Conservation (phyloP, 2,113 vertebrate species). For the Dipodomys spectabilis region DNA sequence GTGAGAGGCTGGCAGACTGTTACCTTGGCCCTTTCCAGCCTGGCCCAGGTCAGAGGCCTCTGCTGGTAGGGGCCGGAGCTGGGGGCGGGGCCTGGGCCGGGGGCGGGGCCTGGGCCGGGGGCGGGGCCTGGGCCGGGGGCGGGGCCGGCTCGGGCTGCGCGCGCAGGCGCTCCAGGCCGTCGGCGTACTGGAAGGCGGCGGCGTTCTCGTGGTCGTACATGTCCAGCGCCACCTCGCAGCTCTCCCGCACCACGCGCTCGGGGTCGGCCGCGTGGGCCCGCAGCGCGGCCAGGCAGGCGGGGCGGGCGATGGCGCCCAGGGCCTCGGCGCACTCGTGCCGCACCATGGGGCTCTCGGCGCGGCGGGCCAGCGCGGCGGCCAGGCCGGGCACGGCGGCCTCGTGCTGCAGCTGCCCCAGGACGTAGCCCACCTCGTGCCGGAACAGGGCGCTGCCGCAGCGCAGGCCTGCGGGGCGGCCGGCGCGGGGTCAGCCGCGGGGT, state of each 20-base stretch:
- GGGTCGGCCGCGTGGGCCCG: conserved; percentile 84
- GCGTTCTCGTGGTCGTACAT: conserved; percentile 92
- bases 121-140: neutral
- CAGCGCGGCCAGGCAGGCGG: conserved; percentile 90
- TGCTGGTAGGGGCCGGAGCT: too few species aligned
- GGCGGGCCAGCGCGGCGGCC: conserved; percentile 80
- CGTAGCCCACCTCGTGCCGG: conserved; percentile 96
- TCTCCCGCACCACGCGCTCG: conserved; percentile 96
- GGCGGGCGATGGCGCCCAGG: conserved; percentile 93
- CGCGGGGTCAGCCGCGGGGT: too few species aligned
- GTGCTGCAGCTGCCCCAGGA: conserved; percentile 96
- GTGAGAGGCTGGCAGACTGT: neutral
- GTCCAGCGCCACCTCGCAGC: conserved; percentile 96
- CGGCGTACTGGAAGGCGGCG: conserved; percentile 93
- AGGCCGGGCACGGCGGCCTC: conserved; percentile 91
- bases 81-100: accelerated
- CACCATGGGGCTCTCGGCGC: conserved; percentile 93
- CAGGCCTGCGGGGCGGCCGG: conserved; percentile 88
- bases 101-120: too few species aligned
- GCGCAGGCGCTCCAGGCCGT: conserved; percentile 86
- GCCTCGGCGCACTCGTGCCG: conserved; percentile 97
- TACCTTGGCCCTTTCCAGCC: neutral
- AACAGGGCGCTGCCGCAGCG: conserved; percentile 92
- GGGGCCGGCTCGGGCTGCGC: neutral
- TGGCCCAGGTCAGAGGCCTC: too few species aligned